A percentile compares a stretch with the other conserved stretches of the same genome.
These are phyloP conservation scores for Diplodus puntazzo DNA, from an alignment of 2,797 vertebrate species.

Conservation along the genomic window DNA sequence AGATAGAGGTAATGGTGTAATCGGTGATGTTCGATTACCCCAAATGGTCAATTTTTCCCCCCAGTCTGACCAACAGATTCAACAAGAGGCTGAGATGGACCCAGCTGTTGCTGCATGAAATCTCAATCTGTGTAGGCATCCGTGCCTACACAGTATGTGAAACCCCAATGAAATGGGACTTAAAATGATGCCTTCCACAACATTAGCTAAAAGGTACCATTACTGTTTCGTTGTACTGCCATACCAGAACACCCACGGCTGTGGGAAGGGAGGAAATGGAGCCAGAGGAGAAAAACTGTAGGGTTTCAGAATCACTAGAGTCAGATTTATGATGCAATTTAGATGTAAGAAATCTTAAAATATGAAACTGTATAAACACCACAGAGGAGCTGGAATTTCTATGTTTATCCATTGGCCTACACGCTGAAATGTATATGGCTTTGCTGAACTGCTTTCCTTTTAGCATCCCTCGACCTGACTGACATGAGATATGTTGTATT, in stretches of 20 bases:
- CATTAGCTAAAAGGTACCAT: slow-evolving; percentile 46
- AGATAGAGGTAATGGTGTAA: neutral
- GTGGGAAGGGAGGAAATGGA: slow-evolving; percentile 7
- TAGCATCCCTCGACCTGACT: slow-evolving; percentile 2
- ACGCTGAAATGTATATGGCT: neutral
- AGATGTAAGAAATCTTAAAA: slow-evolving; percentile 21
- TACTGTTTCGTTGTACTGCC: slow-evolving; percentile 21
- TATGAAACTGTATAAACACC: slow-evolving; percentile 5
- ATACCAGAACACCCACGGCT: slow-evolving; percentile 17
- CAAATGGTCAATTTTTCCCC: neutral
- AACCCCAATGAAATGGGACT: slow-evolving; percentile 1
- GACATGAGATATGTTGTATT: neutral
- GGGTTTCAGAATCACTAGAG: slow-evolving; percentile 26
- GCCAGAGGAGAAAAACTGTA: slow-evolving; percentile 26
- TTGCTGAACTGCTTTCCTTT: neutral
- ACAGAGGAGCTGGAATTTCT: slow-evolving; percentile 11
- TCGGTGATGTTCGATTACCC: neutral
- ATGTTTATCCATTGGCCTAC: neutral
- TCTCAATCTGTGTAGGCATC: slow-evolving; percentile 16
- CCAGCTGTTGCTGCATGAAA: slow-evolving; percentile 31
- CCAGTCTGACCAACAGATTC: slow-evolving; percentile 13
- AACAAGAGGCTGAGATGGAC: slow-evolving; percentile 12
- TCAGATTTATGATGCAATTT: slow-evolving; percentile 45
- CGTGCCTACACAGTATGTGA: slow-evolving; percentile 5
- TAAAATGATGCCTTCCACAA: slow-evolving; percentile 34